A percentile compares a stretch with the other conserved stretches of the same genome.
phyloP scores from a whole-genome alignment of 2,797 vertebrate species.

The Tinamus major region DNA sequence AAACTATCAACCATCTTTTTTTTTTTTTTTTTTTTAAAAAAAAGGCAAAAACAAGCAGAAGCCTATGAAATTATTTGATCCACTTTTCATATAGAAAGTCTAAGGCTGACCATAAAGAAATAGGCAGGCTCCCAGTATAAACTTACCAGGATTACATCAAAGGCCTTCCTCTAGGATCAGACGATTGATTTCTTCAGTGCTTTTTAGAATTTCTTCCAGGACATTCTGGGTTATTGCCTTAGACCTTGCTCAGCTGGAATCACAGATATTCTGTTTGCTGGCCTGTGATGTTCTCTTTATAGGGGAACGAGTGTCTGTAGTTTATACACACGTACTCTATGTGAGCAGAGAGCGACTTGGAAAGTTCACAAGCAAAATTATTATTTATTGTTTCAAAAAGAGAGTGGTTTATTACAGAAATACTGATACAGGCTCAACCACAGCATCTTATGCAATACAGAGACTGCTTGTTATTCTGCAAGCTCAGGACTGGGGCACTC shows the following conservation, averaged over 20 bases:
- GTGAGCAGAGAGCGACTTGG: slow-evolving; percentile 52
- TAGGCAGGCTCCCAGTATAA: slow-evolving; percentile 82
- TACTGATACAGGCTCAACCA: slow-evolving; percentile 53
- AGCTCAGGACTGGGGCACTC: slow-evolving; percentile 13
- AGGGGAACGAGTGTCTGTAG: slow-evolving; percentile 42
- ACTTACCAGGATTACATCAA: slow-evolving; percentile 80
- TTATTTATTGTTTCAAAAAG: slow-evolving; percentile 70
- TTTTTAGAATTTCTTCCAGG: slow-evolving; percentile 78
- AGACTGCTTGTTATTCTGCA: slow-evolving; percentile 45
- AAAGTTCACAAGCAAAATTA: slow-evolving; percentile 69
- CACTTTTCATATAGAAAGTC: slow-evolving; percentile 69
- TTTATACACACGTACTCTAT: slow-evolving; percentile 30
- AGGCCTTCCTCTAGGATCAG: slow-evolving; percentile 79
- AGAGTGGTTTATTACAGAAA: slow-evolving; percentile 51
- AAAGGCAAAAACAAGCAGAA: background rate
- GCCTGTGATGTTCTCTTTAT: slow-evolving; percentile 73
- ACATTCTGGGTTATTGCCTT: slow-evolving; percentile 81
- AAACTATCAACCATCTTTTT: slow-evolving; percentile 65
- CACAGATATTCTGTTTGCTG: slow-evolving; percentile 75
- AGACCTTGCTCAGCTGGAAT: slow-evolving; percentile 77
- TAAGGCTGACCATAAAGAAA: slow-evolving; percentile 71
- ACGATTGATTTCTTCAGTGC: slow-evolving; percentile 79
- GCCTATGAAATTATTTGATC: slow-evolving; percentile 66
- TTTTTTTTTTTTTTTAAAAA: too few relatives aligned
- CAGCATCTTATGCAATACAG: slow-evolving; percentile 58